Evolutionary conservation across 2,113 vertebrate genomes (phyloP), one percentile per base, ranked within the genome.

Genomic region (Oceanodroma tethys): DNA sequence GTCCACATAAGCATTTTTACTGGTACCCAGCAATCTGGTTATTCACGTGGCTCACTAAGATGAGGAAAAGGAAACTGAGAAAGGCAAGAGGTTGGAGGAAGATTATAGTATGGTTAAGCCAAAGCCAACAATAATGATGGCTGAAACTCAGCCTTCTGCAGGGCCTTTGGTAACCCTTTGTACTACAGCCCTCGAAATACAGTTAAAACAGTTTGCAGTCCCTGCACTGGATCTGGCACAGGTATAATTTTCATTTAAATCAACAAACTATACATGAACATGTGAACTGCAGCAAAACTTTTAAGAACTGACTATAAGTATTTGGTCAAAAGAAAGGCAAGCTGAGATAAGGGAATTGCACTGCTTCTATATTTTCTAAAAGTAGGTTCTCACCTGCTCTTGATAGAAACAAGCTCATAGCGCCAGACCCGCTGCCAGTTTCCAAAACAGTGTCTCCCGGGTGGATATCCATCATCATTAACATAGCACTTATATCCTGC

Each of bases 381-480:
- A 45, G 22, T n/a, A 62, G 40, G 8, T 12, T 90, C 98, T 97
- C 94, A 99, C 99, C 99, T 98, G 99, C 99, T 98, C 98, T 98
- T 48, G 99, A 99, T 68, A 99, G 96, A 97, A 99, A 99, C 94
- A 99, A 98, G 63, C 98, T 99, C 98, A 99, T 98, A 43, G 98
- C 98, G 8, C 99, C 99, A 13, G 99, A 99, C 11, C 99, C 99
- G 0, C 99, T 99, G 32, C 99, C 99, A 10, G 96, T 97, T 98
- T 99, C 99, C 95, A 99, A 65, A 67, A 99, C 98, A 2, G 95
- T 91, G 94, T 99, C 99, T 84, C 99, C 99, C 34, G 98, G 98
- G n/a, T 93, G 97, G 60, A 99, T 40, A 47, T 99, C 98, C 98
- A 98, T 98, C 99, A 99, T 98, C 96, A 87, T 86, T 34, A 99